Conservation (phyloP, 1,140 invertebrate species). For the Macrobrachium rosenbergii region DNA sequence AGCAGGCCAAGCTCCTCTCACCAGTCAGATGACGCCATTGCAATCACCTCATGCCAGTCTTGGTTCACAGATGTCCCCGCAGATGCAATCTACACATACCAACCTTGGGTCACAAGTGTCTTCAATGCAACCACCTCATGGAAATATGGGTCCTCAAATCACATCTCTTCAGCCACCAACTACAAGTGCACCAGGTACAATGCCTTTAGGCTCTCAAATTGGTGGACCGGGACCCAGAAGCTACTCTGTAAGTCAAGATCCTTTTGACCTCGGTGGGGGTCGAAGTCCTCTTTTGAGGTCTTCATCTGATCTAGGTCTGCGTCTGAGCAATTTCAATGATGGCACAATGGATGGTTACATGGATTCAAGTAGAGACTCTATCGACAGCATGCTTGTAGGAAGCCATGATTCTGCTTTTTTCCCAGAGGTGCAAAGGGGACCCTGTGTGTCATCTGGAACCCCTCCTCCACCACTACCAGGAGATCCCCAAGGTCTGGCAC, state of each 20-base stretch:
- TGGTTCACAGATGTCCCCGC: conserved; percentile 33
- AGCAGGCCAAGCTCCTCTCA: conserved; percentile 37
- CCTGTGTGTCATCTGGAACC: conserved; percentile 33
- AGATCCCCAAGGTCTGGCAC: conserved; percentile 26
- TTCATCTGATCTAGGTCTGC: conserved; percentile 53
- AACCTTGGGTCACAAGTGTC: conserved; percentile 49
- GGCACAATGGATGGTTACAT: conserved; percentile 53
- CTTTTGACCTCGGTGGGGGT: conserved; percentile 43
- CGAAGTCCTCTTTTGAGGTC: conserved; percentile 51
- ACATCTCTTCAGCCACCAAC: conserved; percentile 42
- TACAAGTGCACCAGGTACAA: conserved; percentile 47
- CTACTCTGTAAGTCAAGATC: conserved; percentile 54
- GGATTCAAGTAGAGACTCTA: conserved; percentile 57
- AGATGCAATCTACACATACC: conserved; percentile 29
- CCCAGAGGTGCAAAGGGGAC: conserved; percentile 41
- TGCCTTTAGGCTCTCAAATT: conserved; percentile 39
- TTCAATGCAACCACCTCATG: conserved; percentile 47
- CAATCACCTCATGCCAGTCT: conserved; percentile 42
- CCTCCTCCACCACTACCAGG: conserved; percentile 46
- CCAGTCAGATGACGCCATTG: conserved; percentile 33
- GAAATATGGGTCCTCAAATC: conserved; percentile 53
- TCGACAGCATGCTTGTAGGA: conserved; percentile 51
- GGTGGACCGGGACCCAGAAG: conserved; percentile 42
- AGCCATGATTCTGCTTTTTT: conserved; percentile 48
- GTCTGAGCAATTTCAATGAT: conserved; percentile 46